A percentile compares a stretch with the other conserved stretches of the same genome.
Evolutionary conservation across 1,140 invertebrate species (phyloP).

Genomic region (Cydia strobilella): DNA sequence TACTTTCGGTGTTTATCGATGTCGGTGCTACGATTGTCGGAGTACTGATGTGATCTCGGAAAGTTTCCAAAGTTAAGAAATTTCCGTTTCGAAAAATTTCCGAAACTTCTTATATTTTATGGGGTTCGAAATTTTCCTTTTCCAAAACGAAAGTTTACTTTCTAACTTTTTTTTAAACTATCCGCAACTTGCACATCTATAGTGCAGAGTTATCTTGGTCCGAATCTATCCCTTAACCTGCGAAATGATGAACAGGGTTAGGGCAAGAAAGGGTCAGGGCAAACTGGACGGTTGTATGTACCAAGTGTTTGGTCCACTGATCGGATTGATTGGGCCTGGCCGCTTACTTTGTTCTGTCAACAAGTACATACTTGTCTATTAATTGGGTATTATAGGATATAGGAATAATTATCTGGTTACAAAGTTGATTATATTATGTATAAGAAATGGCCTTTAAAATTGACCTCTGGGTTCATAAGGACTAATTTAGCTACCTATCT

Average conservation of each 20-base stretch:
- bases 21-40: too few relatives aligned
- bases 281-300: constrained; percentile 49
- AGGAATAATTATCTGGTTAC: not conserved
- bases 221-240: constrained; percentile 34
- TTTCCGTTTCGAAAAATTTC: too few relatives aligned
- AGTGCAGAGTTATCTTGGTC: too few relatives aligned
- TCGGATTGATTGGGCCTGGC: constrained; percentile 65
- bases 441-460: not conserved
- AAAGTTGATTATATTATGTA: not conserved
- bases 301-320: constrained; percentile 66
- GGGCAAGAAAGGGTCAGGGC: constrained; percentile 41
- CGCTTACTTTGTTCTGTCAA: constrained; percentile 57
- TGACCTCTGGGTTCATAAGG: not conserved
- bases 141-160: too few relatives aligned
- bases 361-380: constrained; percentile 44
- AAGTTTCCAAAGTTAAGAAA: too few relatives aligned
- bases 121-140: too few relatives aligned
- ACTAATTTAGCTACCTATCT: not conserved
- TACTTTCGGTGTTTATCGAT: too few relatives aligned
- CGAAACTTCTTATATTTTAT: too few relatives aligned
- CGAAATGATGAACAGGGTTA: constrained; percentile 26
- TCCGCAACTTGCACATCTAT: too few relatives aligned
- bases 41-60: too few relatives aligned
- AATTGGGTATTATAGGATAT: not conserved
- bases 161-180: too few relatives aligned